Base-by-base conservation (phyloP, 92 coral and sea anemone genomes). In the Palythoa caribaeorum region DNA sequence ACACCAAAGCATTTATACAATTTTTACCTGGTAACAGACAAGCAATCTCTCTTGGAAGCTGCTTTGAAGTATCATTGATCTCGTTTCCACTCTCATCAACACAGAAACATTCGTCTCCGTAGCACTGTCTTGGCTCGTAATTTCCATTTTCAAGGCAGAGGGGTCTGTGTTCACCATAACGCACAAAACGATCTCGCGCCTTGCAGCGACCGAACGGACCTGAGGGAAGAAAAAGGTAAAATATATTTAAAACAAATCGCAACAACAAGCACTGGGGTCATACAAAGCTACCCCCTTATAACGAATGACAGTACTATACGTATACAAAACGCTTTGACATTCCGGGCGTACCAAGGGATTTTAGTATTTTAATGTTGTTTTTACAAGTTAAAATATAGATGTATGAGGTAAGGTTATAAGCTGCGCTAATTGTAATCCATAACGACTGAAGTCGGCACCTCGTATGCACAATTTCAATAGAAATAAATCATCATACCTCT, bases 51-150 rank as follows among this genome's bases (percentile, higher is more conserved):
- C 73, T 80, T 39, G 85, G 85, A 35, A 80, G 35, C 59, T 80
- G 73, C 38, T 21, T 39, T 12, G 73, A 62, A 16, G 85, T 38
- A 62, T 21, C 85, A 62, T 59, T 74, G 19, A 95, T 88, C 84
- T 87, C 94, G 39, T 80, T 89, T 3, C 98, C 98, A 63, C 87
- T 78, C 28, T 87, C 72, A 80, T 95, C 96, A 21, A 90, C 97
- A 87, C 99, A 97, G 76, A 88, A 94, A 66, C 99, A 97, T 71
- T 72, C 81, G n/a, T 81, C 88, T 44, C 76, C 88, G 68, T 86
- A 77, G 60, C 99, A 97, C 79, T 97, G 99, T 59, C 90, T 68
- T 28, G 93, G 89, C 63, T 93, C 90, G 86, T 93, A 97, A 19
- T 83, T 78, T 7, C 99, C 99, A 76, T 94, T 89, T 47, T 53